Evolutionary conservation across 2,113 vertebrate species (phyloP).

Genomic region (Sylvilagus bachmani): DNA sequence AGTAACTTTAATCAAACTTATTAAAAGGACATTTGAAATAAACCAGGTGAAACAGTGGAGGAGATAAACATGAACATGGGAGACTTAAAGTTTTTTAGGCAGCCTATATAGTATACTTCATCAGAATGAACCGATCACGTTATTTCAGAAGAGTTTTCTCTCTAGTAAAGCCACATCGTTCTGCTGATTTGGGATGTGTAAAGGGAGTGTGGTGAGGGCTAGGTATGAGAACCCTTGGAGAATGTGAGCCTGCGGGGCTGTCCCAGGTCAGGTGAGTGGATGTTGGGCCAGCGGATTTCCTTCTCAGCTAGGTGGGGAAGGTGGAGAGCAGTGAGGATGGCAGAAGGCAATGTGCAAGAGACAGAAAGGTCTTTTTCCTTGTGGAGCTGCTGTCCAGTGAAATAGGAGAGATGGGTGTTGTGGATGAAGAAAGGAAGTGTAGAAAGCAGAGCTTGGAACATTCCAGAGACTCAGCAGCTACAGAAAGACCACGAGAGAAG

Average conservation of each 20-base stretch:
- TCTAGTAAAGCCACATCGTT: not conserved
- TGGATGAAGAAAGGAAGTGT: not conserved
- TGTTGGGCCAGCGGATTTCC: accelerated
- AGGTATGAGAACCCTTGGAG: not conserved
- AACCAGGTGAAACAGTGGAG: not conserved
- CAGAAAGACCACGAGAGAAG: not conserved
- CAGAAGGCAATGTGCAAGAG: not conserved
- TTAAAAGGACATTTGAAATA: not conserved
- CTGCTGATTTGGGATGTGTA: not conserved
- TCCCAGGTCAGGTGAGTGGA: no score
- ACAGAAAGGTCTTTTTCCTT: not conserved
- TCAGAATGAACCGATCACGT: not conserved
- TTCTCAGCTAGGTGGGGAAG: not conserved
- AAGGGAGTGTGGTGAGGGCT: not conserved
- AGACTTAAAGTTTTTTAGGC: not conserved
- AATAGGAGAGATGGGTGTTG: accelerated
- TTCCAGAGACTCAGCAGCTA: not conserved
- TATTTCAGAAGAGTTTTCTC: not conserved
- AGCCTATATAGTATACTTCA: not conserved
- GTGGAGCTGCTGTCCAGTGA: not conserved
- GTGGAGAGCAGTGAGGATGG: not conserved
- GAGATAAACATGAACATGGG: no score
- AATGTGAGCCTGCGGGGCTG: not conserved
- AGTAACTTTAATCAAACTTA: slow-evolving; percentile 73
- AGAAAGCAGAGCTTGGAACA: not conserved